phyloP scores from a whole-genome alignment of 2,797 vertebrate species.

The Odontamblyopus rebecca region DNA sequence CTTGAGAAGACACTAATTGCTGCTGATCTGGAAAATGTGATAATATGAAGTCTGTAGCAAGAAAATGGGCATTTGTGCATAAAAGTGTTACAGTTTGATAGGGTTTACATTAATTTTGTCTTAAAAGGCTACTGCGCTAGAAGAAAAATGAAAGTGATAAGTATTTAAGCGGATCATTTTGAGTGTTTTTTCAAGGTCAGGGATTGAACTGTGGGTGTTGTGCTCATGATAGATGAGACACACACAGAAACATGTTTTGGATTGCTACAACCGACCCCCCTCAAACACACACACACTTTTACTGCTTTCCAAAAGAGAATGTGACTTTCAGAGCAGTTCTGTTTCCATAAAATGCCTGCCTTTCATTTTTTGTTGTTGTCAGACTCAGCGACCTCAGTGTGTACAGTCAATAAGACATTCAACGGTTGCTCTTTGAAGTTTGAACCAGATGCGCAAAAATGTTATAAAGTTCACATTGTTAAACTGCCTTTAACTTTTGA shows the following conservation, averaged over 20 bases:
- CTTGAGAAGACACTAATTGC: constrained; percentile 36
- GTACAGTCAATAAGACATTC: constrained; percentile 11
- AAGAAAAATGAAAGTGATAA: constrained; percentile 22
- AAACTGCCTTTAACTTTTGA: neutral
- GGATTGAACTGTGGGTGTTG: constrained; percentile 14
- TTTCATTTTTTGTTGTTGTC: neutral
- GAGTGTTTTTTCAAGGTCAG: constrained; percentile 38
- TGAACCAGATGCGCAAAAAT: neutral
- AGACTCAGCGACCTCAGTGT: constrained; percentile 8
- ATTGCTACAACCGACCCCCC: constrained; percentile 25
- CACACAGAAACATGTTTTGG: constrained; percentile 34
- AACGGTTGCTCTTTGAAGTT: neutral
- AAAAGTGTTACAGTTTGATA: constrained; percentile 17
- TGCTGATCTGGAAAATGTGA: constrained; percentile 43
- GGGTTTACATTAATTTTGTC: constrained; percentile 12
- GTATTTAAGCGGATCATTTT: constrained; percentile 27
- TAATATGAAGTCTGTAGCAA: constrained; percentile 6
- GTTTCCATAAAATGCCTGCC: constrained; percentile 4
- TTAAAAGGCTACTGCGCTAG: constrained; percentile 16
- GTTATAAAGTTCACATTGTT: neutral
- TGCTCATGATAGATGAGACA: constrained; percentile 34
- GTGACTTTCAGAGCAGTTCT: constrained; percentile 11
- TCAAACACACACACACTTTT: constrained; percentile 13
- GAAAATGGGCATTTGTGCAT: constrained; percentile 38
- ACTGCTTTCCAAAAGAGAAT: constrained; percentile 25